Evolutionary conservation across 2,888 invertebrate species (phyloP).

Genomic region (Yponomeuta cagnagella): DNA sequence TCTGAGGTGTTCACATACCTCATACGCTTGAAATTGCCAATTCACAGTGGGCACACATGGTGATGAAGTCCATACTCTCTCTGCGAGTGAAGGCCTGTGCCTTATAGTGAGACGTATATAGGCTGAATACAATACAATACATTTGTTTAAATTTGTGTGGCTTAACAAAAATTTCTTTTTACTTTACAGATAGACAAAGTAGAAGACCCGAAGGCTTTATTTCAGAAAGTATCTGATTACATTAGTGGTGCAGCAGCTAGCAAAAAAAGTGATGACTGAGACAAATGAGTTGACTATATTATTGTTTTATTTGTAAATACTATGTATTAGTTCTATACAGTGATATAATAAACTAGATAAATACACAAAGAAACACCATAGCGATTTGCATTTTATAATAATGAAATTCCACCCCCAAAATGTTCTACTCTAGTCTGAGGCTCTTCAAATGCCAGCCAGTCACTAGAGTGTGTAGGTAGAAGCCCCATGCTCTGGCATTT

Average conservation of each 20-base stretch:
- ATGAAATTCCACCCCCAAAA: slow-evolving; percentile 87
- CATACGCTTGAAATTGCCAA: no score
- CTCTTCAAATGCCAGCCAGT: slow-evolving; percentile 98
- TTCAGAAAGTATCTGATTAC: slow-evolving; percentile 81
- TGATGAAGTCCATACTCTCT: no score
- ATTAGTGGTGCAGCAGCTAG: background rate
- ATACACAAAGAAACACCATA: slow-evolving; percentile 22
- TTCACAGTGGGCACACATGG: no score
- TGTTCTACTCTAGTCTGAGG: slow-evolving; percentile 90
- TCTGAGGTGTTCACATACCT: no score
- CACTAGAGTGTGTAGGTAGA: slow-evolving; percentile 96
- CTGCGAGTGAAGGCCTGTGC: no score
- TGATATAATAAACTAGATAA: slow-evolving; percentile 16
- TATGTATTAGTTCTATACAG: slow-evolving; percentile 13
- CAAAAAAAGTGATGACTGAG: background rate
- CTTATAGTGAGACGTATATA: no score
- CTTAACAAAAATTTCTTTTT: background rate
- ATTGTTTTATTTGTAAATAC: background rate
- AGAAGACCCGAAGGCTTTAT: slow-evolving; percentile 85
- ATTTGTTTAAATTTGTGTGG: no score
- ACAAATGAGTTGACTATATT: slow-evolving; percentile 11
- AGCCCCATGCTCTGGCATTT: slow-evolving; percentile 99
- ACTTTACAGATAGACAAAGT: slow-evolving; percentile 85
- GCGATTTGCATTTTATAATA: slow-evolving; percentile 54
- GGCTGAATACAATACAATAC: no score